phyloP scores from a whole-genome alignment of 1,140 invertebrate genomes.

The Charaxes varanes region DNA sequence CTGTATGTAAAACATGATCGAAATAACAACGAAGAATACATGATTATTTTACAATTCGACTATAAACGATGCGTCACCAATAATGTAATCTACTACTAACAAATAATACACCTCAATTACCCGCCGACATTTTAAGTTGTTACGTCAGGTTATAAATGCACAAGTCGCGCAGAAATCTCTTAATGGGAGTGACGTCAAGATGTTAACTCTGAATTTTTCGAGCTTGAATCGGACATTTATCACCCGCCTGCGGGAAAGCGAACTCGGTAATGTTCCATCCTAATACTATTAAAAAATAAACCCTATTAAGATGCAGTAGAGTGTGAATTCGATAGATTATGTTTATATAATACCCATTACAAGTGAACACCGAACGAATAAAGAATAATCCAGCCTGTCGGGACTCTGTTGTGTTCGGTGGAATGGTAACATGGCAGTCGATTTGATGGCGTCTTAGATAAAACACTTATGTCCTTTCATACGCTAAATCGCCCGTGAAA shows the following conservation, averaged over 20 bases:
- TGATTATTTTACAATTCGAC: no score
- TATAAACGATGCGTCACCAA: no score
- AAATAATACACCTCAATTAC: no score
- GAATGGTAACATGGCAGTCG: slow-evolving; percentile 2
- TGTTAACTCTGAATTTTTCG: slow-evolving; percentile 5
- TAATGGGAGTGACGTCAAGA: slow-evolving; percentile 4
- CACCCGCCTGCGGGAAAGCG: slow-evolving; percentile 3
- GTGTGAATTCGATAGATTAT: background rate
- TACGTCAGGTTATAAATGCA: no score
- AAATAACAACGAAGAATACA: no score
- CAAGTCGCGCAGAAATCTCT: no score
- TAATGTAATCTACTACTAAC: no score
- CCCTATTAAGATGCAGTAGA: background rate
- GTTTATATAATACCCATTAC: slow-evolving; percentile 3
- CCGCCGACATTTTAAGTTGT: no score
- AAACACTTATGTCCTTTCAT: no score
- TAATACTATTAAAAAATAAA: background rate
- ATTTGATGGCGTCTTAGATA: no score
- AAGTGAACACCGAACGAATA: slow-evolving; percentile 6
- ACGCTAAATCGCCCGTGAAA: no score
- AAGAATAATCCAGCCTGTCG: slow-evolving; percentile 3
- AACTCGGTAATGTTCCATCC: slow-evolving; percentile 1
- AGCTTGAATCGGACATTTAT: slow-evolving; percentile 8
- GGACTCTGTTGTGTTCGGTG: slow-evolving; percentile 4
- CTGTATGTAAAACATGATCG: no score